Evolutionary conservation across 2,888 invertebrate species (phyloP).

Genomic region (Heteropelma amictum): DNA sequence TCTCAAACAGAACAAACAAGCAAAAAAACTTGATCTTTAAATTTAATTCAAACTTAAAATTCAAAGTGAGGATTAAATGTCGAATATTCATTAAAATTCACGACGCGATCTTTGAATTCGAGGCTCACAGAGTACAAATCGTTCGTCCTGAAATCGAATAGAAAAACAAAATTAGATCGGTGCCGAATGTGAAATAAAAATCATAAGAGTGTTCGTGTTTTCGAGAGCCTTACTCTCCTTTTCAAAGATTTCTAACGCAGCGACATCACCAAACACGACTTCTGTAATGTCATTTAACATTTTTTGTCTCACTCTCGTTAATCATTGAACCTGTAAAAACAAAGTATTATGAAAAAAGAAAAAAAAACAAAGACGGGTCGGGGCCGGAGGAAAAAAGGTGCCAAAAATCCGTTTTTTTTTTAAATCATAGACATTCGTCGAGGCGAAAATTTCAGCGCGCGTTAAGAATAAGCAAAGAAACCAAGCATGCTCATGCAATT

Average conservation of each 20-base stretch:
- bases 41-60: neutral
- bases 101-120: too few relatives aligned
- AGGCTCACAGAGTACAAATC: neutral
- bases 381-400: conserved; percentile 65
- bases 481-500: conserved; percentile 20
- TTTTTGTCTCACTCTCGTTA: conserved; percentile 22
- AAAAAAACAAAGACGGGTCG: conserved; percentile 20
- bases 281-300: conserved; percentile 51
- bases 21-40: too few relatives aligned
- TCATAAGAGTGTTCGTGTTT: too few relatives aligned
- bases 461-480: conserved; percentile 18
- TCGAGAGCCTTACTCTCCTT: neutral
- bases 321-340: conserved; percentile 68
- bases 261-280: conserved; percentile 75
- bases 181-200: neutral
- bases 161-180: too few relatives aligned
- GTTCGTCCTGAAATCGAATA: neutral
- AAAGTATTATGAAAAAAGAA: too few relatives aligned
- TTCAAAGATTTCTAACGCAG: conserved; percentile 8
- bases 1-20: too few relatives aligned
- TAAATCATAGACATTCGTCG: conserved; percentile 15
- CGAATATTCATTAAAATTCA: too few relatives aligned
- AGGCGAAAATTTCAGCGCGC: conserved; percentile 9
- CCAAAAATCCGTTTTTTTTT: conserved; percentile 72
- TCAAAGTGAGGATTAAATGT: neutral